Base-by-base conservation (phyloP, 2,888 invertebrate species). In the Elegia similella region DNA sequence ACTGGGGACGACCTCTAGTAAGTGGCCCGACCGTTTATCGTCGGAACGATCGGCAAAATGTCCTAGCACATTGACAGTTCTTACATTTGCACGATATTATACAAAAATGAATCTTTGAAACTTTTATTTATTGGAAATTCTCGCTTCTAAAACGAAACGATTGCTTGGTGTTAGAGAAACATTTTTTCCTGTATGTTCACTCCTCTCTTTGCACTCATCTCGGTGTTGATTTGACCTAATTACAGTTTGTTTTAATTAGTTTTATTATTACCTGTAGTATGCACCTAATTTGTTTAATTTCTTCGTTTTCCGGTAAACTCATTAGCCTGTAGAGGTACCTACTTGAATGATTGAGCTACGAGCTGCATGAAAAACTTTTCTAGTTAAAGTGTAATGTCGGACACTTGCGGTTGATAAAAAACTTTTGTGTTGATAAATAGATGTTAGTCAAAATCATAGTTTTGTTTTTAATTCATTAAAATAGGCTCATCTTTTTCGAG, bases 1-100 rank as follows among this genome's bases (percentile, higher is more conserved):
- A 97, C 95, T 97, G 97, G 97, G 97, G 97, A 94, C 95, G 96
- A 95, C 97, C 97, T 95, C 96, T 97, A 94, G 97, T 97, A 97
- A 97, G 97, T 97, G 93, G 81, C 86, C 84, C 86, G 86, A 84
- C 82, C 82, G 81, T 79, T 75, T 76, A 80, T 79, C 84, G 81
- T 80, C 81, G 80, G 78, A 83, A 78, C 78, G 80, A 81, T 76
- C 86, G 81, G 81, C 84, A 78, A 85, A 79, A 23, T 80, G 86
- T 85, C 88, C 85, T 90, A 88, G 89, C 91, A 91, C 90, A 86
- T 86, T 84, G 81, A 84, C 75, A 80, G 86, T 82, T 85, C 72
- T 85, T 84, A 86, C 83, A 86, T 85, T 79, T 89, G 89, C 89
- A 90, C 89, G 89, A 86, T 83, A 78, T 77, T 77, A 16, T 56